Evolutionary conservation across 2,797 vertebrate species (phyloP).

Genomic region (Numenius phaeopus): DNA sequence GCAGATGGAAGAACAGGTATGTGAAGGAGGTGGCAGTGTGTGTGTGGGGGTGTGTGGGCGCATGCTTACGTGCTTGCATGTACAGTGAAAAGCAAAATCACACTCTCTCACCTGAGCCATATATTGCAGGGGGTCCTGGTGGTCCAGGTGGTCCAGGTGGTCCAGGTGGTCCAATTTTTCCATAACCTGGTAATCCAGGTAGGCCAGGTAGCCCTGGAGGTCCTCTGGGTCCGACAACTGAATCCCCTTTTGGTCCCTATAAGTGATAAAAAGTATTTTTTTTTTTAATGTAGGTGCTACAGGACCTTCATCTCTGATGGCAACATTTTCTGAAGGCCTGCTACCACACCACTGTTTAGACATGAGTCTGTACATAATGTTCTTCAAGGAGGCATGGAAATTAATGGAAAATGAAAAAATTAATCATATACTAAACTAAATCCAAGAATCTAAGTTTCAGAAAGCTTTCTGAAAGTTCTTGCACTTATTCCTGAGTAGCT

Average conservation of each 20-base stretch:
- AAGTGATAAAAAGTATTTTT: not conserved
- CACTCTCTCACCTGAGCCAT: slow-evolving; percentile 81
- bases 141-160: slow-evolving; percentile 89
- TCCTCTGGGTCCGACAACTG: slow-evolving; percentile 86
- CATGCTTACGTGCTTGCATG: rapidly evolving
- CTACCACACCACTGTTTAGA: not conserved
- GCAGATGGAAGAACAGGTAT: not conserved
- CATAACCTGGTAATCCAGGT: slow-evolving; percentile 89
- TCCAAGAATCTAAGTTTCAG: not conserved
- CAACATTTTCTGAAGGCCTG: not conserved
- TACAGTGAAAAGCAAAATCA: not conserved
- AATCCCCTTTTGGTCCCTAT: slow-evolving; percentile 93
- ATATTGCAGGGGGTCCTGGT: slow-evolving; percentile 80
- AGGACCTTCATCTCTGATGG: not conserved
- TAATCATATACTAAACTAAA: not conserved
- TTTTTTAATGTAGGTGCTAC: not conserved
- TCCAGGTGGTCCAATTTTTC: slow-evolving; percentile 86
- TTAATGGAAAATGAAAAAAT: not conserved
- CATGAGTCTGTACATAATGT: not conserved
- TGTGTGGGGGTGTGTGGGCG: rapidly evolving
- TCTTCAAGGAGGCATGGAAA: not conserved
- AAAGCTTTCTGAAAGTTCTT: not conserved
- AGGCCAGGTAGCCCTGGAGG: slow-evolving; percentile 88
- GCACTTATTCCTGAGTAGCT: not conserved
- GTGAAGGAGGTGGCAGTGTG: not conserved